phyloP scores from a whole-genome alignment of 2,888 invertebrate genomes.

The Carabus problematicus region DNA sequence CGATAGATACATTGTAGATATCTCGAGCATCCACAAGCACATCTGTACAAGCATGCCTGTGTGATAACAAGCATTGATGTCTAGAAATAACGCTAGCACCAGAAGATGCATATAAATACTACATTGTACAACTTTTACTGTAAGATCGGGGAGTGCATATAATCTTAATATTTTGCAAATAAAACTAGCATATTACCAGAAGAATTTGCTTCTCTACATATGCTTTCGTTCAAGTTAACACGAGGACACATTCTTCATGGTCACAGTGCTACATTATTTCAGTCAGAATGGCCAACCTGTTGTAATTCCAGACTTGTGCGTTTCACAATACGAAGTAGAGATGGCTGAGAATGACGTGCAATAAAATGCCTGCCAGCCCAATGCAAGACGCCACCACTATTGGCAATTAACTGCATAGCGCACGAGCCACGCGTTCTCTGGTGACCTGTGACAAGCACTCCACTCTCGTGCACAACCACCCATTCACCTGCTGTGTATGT shows the following conservation, averaged over 20 bases:
- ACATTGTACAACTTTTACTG: no score
- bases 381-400: conserved; percentile 41
- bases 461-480: conserved; percentile 17
- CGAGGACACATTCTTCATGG: background rate
- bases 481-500: no score
- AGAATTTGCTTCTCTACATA: background rate
- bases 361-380: conserved; percentile 42
- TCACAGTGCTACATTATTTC: no score
- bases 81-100: no score
- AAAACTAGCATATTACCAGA: background rate
- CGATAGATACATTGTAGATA: no score
- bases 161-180: background rate
- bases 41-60: no score
- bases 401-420: conserved; percentile 45
- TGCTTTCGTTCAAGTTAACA: background rate
- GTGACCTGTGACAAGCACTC: conserved; percentile 7
- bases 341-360: conserved; percentile 35
- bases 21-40: no score
- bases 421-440: conserved; percentile 40
- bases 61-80: no score
- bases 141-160: no score
- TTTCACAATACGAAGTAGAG: background rate
- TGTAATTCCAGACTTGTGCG: no score
- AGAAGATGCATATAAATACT: no score
- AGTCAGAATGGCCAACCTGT: no score